phyloP scores from a whole-genome alignment of 1,140 invertebrate species.

The Bombus superbus region DNA sequence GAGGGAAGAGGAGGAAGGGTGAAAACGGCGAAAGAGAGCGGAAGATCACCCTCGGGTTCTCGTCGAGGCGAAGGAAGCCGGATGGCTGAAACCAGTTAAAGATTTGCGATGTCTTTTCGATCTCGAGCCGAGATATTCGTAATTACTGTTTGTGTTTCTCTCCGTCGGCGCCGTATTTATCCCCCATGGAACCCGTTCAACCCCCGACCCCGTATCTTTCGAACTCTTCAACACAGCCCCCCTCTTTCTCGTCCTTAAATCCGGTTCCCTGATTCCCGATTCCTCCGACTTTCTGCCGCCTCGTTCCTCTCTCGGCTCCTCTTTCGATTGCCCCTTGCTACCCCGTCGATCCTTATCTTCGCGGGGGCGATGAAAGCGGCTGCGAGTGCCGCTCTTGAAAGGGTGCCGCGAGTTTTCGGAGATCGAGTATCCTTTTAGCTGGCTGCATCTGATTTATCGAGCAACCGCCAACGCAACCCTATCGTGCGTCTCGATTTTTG shows the following conservation, averaged over 20 bases:
- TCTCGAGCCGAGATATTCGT: conserved; percentile 81
- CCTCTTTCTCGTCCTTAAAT: conserved; percentile 59
- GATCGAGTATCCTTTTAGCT: conserved; percentile 56
- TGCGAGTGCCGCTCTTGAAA: conserved; percentile 43
- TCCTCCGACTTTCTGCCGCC: conserved; percentile 49
- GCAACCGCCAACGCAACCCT: not conserved
- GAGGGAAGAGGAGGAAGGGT: conserved; percentile 15
- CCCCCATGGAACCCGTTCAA: conserved; percentile 49
- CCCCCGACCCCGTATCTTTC: conserved; percentile 70
- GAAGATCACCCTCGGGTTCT: conserved; percentile 51
- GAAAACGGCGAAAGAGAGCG: conserved; percentile 41
- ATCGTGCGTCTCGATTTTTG: not conserved
- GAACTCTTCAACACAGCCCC: conserved; percentile 65
- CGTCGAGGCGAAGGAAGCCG: conserved; percentile 51
- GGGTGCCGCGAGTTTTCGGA: conserved; percentile 46
- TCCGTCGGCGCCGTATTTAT: conserved; percentile 72
- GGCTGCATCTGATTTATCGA: conserved; percentile 60
- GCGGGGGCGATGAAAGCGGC: conserved; percentile 37
- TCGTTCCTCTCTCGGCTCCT: conserved; percentile 20
- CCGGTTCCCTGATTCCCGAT: conserved; percentile 59
- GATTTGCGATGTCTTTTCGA: conserved; percentile 83
- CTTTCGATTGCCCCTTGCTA: conserved; percentile 45
- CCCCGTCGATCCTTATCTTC: conserved; percentile 62
- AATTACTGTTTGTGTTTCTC: conserved; percentile 84
- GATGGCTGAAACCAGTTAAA: conserved; percentile 79